A percentile compares a stretch with the other conserved stretches of the same genome.
phyloP scores from a whole-genome alignment of 2,113 vertebrate genomes.

The Odontophorus gujanensis region DNA sequence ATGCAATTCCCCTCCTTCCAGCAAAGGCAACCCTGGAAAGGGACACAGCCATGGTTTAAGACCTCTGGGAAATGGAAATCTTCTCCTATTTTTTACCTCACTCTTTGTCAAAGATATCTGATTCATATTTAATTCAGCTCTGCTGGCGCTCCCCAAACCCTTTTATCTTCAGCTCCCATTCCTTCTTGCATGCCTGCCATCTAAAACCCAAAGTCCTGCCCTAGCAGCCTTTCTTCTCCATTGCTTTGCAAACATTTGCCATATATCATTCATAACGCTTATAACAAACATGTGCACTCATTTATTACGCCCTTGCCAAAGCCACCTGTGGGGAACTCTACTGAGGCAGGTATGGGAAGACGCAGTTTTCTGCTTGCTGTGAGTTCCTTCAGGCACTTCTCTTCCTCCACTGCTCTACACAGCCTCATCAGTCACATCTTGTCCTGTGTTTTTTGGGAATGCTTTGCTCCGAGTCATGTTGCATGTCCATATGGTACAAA shows the following conservation, averaged over 20 bases:
- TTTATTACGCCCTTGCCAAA: constrained; percentile 6
- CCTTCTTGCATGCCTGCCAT: not conserved
- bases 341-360: not conserved
- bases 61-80: not conserved
- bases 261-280: not conserved
- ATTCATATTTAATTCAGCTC: not conserved
- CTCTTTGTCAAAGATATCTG: not conserved
- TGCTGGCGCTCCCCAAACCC: not conserved
- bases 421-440: not conserved
- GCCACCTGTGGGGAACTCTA: not conserved
- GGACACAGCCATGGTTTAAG: not conserved
- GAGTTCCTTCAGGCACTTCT: not conserved
- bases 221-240: constrained; percentile 9
- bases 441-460: not conserved
- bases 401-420: not conserved
- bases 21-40: not conserved
- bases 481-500: not conserved
- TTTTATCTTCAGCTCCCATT: not conserved
- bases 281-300: not conserved
- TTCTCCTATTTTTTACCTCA: not conserved
- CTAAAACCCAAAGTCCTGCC: constrained; percentile 12
- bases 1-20: not conserved
- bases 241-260: constrained; percentile 50
- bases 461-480: not conserved
- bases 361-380: not conserved